Evolutionary conservation across 2,113 vertebrate genomes (phyloP).

Genomic region (Oncorhynchus tshawytscha): DNA sequence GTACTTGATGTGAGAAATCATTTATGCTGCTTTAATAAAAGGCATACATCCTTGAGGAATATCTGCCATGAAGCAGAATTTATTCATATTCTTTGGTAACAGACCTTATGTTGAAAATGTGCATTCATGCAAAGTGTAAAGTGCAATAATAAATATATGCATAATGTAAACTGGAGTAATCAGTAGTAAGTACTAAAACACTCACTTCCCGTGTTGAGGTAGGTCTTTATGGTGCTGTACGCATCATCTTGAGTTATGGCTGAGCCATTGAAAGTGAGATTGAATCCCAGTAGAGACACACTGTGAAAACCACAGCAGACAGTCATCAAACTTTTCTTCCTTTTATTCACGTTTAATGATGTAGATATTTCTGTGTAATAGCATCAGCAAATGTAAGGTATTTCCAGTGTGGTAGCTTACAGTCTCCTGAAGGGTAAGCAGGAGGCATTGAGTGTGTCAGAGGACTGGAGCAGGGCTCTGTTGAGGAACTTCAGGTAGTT

Average conservation of each 20-base stretch:
- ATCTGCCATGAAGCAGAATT: too few species aligned
- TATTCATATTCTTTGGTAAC: too few species aligned
- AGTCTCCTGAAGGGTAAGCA: slow-evolving; percentile 36
- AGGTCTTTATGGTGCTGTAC: slow-evolving; percentile 26
- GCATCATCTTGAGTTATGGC: slow-evolving; percentile 19
- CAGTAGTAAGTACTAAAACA: neutral
- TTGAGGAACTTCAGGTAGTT: slow-evolving; percentile 35
- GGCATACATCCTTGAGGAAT: too few species aligned
- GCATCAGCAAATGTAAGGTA: neutral
- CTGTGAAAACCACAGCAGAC: slow-evolving; percentile 13
- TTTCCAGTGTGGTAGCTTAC: slow-evolving; percentile 12
- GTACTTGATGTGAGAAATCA: too few species aligned
- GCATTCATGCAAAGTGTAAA: too few species aligned
- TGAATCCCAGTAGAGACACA: slow-evolving; percentile 21
- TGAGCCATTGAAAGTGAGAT: slow-evolving; percentile 3
- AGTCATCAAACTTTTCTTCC: neutral
- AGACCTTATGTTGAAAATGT: too few species aligned
- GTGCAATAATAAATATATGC: too few species aligned
- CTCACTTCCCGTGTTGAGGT: slow-evolving; percentile 34
- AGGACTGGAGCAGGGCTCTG: slow-evolving; percentile 19
- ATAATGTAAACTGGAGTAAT: too few species aligned
- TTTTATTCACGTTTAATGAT: neutral
- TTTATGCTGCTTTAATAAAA: too few species aligned
- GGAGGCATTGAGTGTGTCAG: slow-evolving; percentile 19
- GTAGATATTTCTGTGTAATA: neutral